Evolutionary conservation across 2,113 vertebrate species (phyloP), one percentile per base, ranked within the genome.

Genomic region (Epinephelus lanceolatus): DNA sequence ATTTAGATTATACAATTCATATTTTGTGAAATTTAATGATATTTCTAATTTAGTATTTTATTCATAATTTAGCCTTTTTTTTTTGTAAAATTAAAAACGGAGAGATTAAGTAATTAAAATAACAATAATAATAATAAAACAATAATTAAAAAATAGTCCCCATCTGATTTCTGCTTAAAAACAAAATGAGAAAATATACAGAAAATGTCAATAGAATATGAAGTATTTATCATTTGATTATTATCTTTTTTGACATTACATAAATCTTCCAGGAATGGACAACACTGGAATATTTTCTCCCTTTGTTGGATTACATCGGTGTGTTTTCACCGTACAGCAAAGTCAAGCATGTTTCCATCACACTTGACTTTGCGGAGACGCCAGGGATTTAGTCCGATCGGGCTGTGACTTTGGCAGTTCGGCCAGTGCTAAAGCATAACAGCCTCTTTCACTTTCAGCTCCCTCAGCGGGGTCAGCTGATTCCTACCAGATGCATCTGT

Each of bases 391-490:
- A 81, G 88, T 83, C 72, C 68, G 51, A 84, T 88, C 68, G 55
- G 80, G 65, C 78, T 75, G 73, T 80, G 87, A 89, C 91, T 91
- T 80, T 83, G 87, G 86, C 82, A 90, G 78, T 89, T 72, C 30
- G 88, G 85, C 88, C 90, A 75, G 78, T 42, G 76, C 83, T 84
- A 81, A 89, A 91, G 75, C 83, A 82, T 71, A 91, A 94, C 87
- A 94, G 88, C 82, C 87, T 81, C 91, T 92, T 92, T 92, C 85
- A 91, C 90, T 92, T 89, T 89, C 53, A 86, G 86, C 78, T 91
- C 92, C 85, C 88, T 87, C 80, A 70, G 83, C 73, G 76, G 76
- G 80, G 82, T 89, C 86, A 87, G 57, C 79, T 90, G 89, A 93
- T 91, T 91, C 83, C 86, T 86, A 86, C 84, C 90, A 91, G 84